Evolutionary conservation across 2,797 vertebrate genomes (phyloP).

Genomic region (Darevskia nairensis): DNA sequence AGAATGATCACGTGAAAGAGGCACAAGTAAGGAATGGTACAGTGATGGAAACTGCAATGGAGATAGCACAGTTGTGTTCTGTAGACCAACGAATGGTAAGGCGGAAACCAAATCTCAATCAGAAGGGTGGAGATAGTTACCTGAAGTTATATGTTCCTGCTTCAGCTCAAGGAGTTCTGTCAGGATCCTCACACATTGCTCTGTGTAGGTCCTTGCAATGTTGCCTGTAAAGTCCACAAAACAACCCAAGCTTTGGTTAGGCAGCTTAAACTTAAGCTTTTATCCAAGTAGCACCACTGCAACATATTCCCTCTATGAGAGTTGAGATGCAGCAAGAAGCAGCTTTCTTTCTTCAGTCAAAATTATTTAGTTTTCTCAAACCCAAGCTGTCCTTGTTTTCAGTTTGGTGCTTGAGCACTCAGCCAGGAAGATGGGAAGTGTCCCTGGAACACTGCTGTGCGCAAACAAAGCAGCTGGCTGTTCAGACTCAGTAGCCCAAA

Average conservation of each 20-base stretch:
- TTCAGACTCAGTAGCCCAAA: background rate
- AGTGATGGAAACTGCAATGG: background rate
- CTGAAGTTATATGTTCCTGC: constrained; percentile 94
- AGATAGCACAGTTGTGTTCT: background rate
- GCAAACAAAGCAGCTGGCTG: background rate
- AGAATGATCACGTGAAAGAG: background rate
- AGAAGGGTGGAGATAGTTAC: constrained; percentile 72
- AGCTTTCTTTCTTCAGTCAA: background rate
- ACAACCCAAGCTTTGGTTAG: background rate
- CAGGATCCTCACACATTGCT: constrained; percentile 89
- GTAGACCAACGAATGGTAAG: background rate
- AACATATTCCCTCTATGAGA: background rate
- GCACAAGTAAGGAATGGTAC: background rate
- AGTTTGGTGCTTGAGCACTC: background rate
- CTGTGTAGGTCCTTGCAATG: constrained; percentile 92
- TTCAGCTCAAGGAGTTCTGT: constrained; percentile 89
- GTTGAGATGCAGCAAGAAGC: background rate
- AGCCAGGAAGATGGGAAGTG: background rate
- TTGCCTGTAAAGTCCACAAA: constrained; percentile 78
- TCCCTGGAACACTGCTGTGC: background rate
- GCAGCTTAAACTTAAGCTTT: background rate
- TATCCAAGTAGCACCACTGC: background rate
- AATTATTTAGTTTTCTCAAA: constrained; percentile 1
- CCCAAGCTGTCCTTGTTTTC: background rate
- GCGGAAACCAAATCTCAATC: background rate